Percentiles rank a stretch among this genome's conserved stretches.
phyloP scores from a whole-genome alignment of 2,797 vertebrate species.

The Synanceia verrucosa region DNA sequence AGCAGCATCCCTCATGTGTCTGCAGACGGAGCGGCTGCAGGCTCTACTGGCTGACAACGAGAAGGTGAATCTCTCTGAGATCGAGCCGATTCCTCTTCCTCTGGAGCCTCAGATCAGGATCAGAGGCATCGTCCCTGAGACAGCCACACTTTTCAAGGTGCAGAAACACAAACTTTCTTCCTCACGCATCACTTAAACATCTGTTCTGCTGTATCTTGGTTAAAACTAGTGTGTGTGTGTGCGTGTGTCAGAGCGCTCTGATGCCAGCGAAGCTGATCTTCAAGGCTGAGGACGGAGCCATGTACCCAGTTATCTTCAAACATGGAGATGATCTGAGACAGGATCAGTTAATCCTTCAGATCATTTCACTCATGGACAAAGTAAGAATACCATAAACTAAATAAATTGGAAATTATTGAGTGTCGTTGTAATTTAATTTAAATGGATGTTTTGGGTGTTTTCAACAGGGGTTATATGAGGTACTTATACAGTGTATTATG shows the following conservation, averaged over 20 bases:
- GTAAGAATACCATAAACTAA: constrained; percentile 65
- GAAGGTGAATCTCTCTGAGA: constrained; percentile 95
- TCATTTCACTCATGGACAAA: constrained; percentile 99
- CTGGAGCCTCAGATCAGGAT: constrained; percentile 96
- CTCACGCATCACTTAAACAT: neutral
- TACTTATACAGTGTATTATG: no score
- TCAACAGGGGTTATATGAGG: no score
- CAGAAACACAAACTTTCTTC: neutral
- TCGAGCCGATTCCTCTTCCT: constrained; percentile 95
- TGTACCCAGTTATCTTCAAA: constrained; percentile 98
- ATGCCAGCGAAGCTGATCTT: constrained; percentile 99
- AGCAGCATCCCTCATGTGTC: neutral
- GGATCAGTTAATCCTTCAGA: constrained; percentile 98
- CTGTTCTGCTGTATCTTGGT: neutral
- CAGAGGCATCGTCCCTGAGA: constrained; percentile 94
- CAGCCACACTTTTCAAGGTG: constrained; percentile 97
- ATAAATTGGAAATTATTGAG: no score
- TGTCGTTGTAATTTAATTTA: no score
- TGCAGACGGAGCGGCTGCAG: constrained; percentile 94
- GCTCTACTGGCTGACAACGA: constrained; percentile 95
- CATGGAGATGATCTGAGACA: constrained; percentile 97
- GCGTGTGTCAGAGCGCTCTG: constrained; percentile 88
- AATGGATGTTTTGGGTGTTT: no score
- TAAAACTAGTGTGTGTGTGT: neutral
- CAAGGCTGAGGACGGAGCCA: constrained; percentile 93